Evolutionary conservation across 92 coral and sea anemone species (phyloP), one percentile per base, ranked within the genome.

Genomic region (Montipora capitata): DNA sequence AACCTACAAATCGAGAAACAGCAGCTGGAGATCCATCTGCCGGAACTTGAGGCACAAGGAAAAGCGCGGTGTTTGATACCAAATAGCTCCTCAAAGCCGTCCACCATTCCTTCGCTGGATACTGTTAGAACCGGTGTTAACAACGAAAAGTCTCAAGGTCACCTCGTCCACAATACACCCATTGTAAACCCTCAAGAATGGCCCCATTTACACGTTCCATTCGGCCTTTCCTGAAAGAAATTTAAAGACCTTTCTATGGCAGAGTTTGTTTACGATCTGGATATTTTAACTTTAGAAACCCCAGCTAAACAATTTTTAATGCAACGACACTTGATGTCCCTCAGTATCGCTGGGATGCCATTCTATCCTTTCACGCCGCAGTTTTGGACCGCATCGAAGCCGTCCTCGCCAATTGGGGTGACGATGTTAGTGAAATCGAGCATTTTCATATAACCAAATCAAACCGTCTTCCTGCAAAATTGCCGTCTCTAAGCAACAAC

Each of bases 71-170:
- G 27, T 0, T 43, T 42, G 13, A 6, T 9, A 1, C 35, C 77
- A 16, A 16, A 42, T 12, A n/a, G 40, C 40, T 18, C 12, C 40
- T 3, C 10, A 7, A 72, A 72, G 51, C 77, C 77, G 11, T 7
- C 57, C 12, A 4, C 61, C 7, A 3, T 52, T 52, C 68, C 80
- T 38, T 76, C 45, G 49, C 51, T 51, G 49, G 80, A 76, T 10
- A 76, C 66, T 3, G 80, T 57, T 3, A 20, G 51, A 10, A 3
- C 49, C 20, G 39, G 80, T 15, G 5, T 14, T 58, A 76, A 76
- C 49, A 3, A 38, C 67, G 38, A 48, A 52, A 76, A 52, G 80
- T 76, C 80, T 10, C 68, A 76, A 57, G 44, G 80, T 57, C 80
- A 75, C 20, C 44, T 75, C 41, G 64, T 49, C 79, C 63, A 75